A percentile compares a stretch with the other conserved stretches of the same genome.
phyloP scores from a whole-genome alignment of 2,888 invertebrate species.

The Busseola fusca region DNA sequence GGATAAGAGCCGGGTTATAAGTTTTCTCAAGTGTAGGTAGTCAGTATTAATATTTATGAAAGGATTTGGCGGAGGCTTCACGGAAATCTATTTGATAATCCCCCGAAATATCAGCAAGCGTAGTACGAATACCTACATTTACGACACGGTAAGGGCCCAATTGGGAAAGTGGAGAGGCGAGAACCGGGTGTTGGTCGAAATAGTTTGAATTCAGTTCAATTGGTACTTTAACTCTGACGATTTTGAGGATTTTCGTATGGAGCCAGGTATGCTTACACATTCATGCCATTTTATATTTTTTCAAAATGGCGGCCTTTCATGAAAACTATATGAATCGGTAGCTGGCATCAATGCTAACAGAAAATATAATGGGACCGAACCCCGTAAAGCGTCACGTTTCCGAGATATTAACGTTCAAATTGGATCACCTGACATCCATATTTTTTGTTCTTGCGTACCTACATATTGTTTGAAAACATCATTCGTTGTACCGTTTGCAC shows the following conservation, averaged over 20 bases:
- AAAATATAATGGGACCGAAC: background rate
- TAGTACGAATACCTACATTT: no score
- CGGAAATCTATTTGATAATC: background rate
- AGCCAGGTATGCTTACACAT: background rate
- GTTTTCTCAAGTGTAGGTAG: background rate
- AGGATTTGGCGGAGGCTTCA: background rate
- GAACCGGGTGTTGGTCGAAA: no score
- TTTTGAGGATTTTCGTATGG: background rate
- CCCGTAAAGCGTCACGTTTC: background rate
- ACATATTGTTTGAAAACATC: no score
- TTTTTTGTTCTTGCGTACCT: no score
- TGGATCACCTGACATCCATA: background rate
- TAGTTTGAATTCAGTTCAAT: no score
- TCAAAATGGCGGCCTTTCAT: no score
- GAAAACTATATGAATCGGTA: no score
- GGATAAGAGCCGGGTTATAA: conserved; percentile 10
- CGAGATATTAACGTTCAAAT: background rate
- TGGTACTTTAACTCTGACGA: background rate
- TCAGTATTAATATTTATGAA: conserved; percentile 31
- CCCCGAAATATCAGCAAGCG: background rate
- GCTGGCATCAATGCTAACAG: no score
- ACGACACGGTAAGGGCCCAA: background rate
- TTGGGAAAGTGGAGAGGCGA: no score
- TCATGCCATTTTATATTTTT: background rate
- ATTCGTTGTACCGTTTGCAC: no score